Conservation (phyloP, 2,113 vertebrate species). For the Phyllostomus discolor region DNA sequence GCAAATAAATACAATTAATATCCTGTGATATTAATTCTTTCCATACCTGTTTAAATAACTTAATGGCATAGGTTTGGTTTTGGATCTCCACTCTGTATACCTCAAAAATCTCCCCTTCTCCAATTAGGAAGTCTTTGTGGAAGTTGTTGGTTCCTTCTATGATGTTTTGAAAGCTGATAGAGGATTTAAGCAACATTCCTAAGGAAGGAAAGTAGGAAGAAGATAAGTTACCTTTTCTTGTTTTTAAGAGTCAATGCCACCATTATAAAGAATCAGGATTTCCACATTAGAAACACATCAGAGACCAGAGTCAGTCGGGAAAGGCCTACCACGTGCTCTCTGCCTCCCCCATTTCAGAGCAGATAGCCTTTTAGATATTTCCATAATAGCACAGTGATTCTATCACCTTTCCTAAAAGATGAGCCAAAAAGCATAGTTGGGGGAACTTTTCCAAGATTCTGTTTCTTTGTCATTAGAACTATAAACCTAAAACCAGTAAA, state of each 20-base stretch:
- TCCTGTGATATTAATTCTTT: constrained; percentile 22
- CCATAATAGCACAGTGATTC: background rate
- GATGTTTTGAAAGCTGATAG: constrained; percentile 75
- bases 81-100: constrained; percentile 78
- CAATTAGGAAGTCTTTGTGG: constrained; percentile 76
- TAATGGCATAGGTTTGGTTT: constrained; percentile 76
- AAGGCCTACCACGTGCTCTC: background rate
- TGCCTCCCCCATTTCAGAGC: background rate
- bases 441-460: background rate
- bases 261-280: background rate
- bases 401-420: background rate
- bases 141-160: constrained; percentile 79
- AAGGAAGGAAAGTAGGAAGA: background rate
- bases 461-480: background rate
- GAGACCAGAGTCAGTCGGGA: background rate
- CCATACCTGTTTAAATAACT: constrained; percentile 85
- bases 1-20: background rate
- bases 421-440: background rate
- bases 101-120: constrained; percentile 76
- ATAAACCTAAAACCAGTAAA: background rate
- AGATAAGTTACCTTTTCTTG: background rate
- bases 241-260: background rate
- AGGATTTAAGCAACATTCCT: constrained; percentile 46
- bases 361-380: background rate
- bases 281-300: background rate